Conservation (phyloP, 2,113 vertebrate species). For the Mustela nigripes region DNA sequence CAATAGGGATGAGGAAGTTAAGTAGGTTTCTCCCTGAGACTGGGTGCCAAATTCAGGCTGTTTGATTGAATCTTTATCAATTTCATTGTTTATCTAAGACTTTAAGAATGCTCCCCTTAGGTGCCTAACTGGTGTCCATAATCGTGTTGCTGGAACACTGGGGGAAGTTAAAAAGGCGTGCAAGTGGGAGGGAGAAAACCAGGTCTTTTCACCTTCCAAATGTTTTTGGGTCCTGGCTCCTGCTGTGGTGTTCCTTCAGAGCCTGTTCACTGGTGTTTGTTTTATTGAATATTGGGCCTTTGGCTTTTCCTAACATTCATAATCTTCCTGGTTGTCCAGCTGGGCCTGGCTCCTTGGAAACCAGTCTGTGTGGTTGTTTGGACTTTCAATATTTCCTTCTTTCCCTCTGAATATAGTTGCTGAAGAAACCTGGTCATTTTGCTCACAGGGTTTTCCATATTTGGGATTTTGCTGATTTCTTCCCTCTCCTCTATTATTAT, state of each 20-base stretch:
- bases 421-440: not conserved
- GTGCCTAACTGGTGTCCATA: not conserved
- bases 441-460: not conserved
- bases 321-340: not conserved
- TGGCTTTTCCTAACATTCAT: not conserved
- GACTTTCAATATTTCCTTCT: not conserved
- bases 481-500: not conserved
- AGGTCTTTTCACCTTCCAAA: not conserved
- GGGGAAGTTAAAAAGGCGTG: not conserved
- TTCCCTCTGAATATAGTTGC: not conserved
- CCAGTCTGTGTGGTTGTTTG: not conserved
- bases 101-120: not conserved
- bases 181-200: not conserved
- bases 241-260: not conserved
- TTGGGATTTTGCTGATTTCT: not conserved
- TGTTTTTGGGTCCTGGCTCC: not conserved
- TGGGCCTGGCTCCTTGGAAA: not conserved
- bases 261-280: not conserved
- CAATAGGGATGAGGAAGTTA: not conserved
- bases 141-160: not conserved
- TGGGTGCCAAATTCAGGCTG: not conserved
- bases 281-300: not conserved
- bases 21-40: not conserved
- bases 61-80: not conserved
- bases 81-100: constrained; percentile 3